Base-by-base conservation (phyloP, 1,140 invertebrate genomes). In the Sinella curviseta region DNA sequence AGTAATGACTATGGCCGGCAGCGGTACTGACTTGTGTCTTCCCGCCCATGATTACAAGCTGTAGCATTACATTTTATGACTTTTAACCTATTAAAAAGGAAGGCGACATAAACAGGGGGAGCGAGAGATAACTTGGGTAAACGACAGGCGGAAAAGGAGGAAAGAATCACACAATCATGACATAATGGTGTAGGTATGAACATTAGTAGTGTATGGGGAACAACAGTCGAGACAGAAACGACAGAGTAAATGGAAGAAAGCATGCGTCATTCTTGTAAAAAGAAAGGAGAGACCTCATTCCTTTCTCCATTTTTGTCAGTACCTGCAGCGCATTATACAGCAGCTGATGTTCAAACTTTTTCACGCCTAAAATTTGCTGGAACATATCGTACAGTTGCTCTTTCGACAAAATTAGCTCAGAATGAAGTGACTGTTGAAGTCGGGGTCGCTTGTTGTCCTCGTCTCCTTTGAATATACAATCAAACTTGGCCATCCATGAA, bases 351-450 rank as follows among this genome's bases (percentile, higher is more conserved):
- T 99, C 98, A 88, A 99, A 99, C 88, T 99, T 99, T 90, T 99
- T 99, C 16, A 99, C 94, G 60, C 94, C 93, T 79, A 99, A 89
- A 83, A 99, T 98, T 88, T 99, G 97, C 87, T 99, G 98, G 89
- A 99, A 99, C 95, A 99, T 98, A 88, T 99, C 98, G 88, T 98
- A 99, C 0, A 99, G 91, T 88, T 98, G 97, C 86, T 99, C 97
- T 88, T 98, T 98, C 77, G 94, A 95, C 78, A 97, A 89, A 85
- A 97, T 96, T 82, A 94, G 89, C 86, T 98, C 96, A 48, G 94
- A 95, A 86, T 96, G 95, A 60, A 97, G 89, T 76, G 93, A 94
- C 88, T 94, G 93, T 86, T 95, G 93, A 89, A 95, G 94, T 86
- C 93, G 91, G 48, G 94, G 94, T 86, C 95, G 89, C 86, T 95